phyloP scores from a whole-genome alignment of 2,888 invertebrate species.

The Eupithecia vulgata region DNA sequence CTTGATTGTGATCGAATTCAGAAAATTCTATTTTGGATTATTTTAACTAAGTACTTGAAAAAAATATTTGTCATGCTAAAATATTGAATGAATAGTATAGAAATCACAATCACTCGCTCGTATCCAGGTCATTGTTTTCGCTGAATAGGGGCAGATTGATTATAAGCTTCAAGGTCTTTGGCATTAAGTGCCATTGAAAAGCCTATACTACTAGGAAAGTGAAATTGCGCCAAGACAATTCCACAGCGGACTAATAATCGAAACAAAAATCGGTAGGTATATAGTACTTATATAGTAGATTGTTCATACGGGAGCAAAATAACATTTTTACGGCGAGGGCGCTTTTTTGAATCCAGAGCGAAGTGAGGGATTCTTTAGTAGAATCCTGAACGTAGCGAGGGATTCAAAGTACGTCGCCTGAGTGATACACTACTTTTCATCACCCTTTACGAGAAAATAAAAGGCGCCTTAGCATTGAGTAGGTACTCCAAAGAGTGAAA shows the following conservation, averaged over 20 bases:
- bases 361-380: no score
- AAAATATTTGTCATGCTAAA: background rate
- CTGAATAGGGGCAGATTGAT: slow-evolving; percentile 41
- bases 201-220: slow-evolving; percentile 9
- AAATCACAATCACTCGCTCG: slow-evolving; percentile 19
- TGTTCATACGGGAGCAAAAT: no score
- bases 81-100: background rate
- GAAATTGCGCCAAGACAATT: background rate
- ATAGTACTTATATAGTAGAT: no score
- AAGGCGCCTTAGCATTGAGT: no score
- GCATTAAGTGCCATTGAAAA: slow-evolving; percentile 33
- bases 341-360: no score
- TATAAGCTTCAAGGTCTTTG: slow-evolving; percentile 38
- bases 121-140: slow-evolving; percentile 34
- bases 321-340: no score
- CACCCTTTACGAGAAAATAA: no score
- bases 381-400: no score
- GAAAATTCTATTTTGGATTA: background rate
- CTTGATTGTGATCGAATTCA: background rate
- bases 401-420: no score
- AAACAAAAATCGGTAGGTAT: slow-evolving; percentile 5
- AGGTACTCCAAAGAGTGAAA: no score
- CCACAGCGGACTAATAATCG: background rate
- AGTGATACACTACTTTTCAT: no score
- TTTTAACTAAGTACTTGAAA: background rate